Conservation (phyloP, 2,113 vertebrate species). For the Pelecanoides urinatrix region DNA sequence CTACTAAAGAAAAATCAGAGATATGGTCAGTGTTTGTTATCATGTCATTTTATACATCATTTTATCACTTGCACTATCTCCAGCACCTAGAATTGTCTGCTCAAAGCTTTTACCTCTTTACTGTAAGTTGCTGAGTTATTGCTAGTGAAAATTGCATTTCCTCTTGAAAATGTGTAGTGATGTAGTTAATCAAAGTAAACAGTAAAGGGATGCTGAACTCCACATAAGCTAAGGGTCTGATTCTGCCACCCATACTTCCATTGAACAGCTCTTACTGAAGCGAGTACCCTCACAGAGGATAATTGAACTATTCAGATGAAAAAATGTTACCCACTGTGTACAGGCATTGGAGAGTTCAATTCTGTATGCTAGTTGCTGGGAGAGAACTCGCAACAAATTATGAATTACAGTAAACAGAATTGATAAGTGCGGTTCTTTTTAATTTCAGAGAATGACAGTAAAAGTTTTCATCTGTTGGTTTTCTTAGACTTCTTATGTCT, state of each 20-base stretch:
- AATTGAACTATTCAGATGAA: conserved; percentile 27
- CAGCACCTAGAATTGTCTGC: conserved; percentile 32
- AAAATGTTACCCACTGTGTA: not conserved
- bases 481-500: not conserved
- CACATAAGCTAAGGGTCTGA: not conserved
- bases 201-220: not conserved
- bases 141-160: conserved; percentile 24
- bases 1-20: conserved; percentile 59
- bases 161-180: conserved; percentile 37
- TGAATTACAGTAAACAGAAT: not conserved
- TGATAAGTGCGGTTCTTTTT: not conserved
- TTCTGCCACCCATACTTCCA: not conserved
- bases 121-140: conserved; percentile 31
- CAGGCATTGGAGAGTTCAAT: not conserved
- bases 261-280: not conserved
- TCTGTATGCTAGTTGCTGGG: not conserved
- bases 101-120: conserved; percentile 38
- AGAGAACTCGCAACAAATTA: not conserved
- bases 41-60: conserved; percentile 55
- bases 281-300: not conserved
- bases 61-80: conserved; percentile 52
- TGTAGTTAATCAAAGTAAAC: conserved; percentile 60
- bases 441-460: not conserved
- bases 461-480: not conserved
- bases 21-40: conserved; percentile 61